Evolutionary conservation across 2,888 invertebrate species (phyloP), one percentile per base, ranked within the genome.

Genomic region (Nipponacmea schrenckii): DNA sequence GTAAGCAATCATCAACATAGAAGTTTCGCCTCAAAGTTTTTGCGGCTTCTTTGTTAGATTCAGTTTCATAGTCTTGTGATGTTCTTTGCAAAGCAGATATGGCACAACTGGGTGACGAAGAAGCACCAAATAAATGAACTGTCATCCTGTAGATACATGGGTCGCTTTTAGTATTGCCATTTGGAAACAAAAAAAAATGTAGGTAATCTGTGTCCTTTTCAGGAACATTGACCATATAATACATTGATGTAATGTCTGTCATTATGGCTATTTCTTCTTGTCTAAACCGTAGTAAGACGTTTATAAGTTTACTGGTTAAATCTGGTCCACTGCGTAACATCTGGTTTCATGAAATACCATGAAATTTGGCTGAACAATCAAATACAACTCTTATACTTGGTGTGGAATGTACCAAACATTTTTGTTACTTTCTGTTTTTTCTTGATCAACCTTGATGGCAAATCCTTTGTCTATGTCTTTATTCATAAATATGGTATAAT

Each of bases 311-410:
- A 56, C 77, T 79, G 17, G 70, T 75, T 10, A 79, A 68, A 67
- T 80, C 78, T 12, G 80, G 78, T 0, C 80, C 80, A 39, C 71
- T 73, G 10, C 77, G n/a, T 14, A 79, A 63, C 26, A 70, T 46
- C 10, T 72, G 62, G 50, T 79, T 80, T 20, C 79, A 62, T 10
- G 77, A 77, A 2, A 71, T 48, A 1, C 76, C 77, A 31, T n/a
- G n/a, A n/a, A n/a, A n/a, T n/a, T n/a, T n/a, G n/a, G n/a, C n/a
- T n/a, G n/a, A n/a, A n/a, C n/a, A n/a, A n/a, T n/a, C n/a, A n/a
- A n/a, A n/a, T n/a, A n/a, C n/a, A n/a, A n/a, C n/a, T n/a, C n/a
- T n/a, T n/a, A n/a, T n/a, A n/a, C n/a, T n/a, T n/a, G n/a, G n/a
- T n/a, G n/a, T n/a, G n/a, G n/a, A n/a, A n/a, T 76, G 31, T 77